phyloP scores from a whole-genome alignment of 2,797 vertebrate genomes.

The Mastacembelus armatus region DNA sequence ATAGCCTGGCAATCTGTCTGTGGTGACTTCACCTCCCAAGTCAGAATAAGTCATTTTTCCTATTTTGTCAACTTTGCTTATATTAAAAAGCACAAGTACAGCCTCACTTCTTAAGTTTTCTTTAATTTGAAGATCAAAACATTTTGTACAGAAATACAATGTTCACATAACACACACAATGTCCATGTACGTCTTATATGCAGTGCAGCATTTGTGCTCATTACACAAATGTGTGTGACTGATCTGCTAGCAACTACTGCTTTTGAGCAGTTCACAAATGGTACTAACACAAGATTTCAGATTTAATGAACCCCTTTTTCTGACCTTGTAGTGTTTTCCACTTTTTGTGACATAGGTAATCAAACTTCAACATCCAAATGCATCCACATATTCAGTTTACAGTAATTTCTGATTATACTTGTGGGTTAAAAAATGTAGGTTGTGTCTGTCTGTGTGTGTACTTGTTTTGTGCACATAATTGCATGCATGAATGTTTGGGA shows the following conservation, averaged over 20 bases:
- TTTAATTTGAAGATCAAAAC: no score
- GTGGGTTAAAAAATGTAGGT: not conserved
- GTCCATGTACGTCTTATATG: no score
- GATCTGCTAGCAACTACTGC: not conserved
- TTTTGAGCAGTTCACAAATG: not conserved
- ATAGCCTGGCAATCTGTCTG: no score
- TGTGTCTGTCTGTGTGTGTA: not conserved
- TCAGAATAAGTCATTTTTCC: no score
- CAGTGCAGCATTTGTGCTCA: not conserved
- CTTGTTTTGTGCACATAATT: not conserved
- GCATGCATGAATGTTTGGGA: constrained; percentile 28
- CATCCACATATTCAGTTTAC: not conserved
- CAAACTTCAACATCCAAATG: not conserved
- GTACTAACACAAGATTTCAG: not conserved
- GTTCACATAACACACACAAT: not conserved
- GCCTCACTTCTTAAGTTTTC: no score
- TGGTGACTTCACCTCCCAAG: no score
- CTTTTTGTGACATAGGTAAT: not conserved
- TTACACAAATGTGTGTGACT: not conserved
- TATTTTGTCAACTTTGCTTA: no score
- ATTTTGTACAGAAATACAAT: no score
- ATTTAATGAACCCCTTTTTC: not conserved
- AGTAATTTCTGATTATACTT: not conserved
- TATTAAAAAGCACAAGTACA: no score
- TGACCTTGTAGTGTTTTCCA: constrained; percentile 9